These are phyloP conservation scores for Cetonia aurata DNA, from an alignment of 2,888 invertebrate genomes.

Conservation along the genomic window DNA sequence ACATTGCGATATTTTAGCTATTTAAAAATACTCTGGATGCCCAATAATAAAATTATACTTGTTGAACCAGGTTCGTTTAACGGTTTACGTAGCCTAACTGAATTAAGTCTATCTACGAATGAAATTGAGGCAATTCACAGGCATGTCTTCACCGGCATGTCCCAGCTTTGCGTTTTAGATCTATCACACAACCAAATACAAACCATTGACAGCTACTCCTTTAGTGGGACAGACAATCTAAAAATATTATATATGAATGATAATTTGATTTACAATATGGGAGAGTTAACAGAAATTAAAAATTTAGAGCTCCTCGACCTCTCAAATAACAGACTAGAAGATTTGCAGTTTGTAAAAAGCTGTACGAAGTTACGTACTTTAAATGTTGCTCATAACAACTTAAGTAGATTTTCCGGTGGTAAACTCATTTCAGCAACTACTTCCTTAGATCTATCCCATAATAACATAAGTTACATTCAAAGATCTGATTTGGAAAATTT, in stretches of 20 bases:
- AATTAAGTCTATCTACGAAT: neutral
- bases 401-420: neutral
- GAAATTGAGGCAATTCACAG: too few species aligned
- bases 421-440: neutral
- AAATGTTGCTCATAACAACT: conserved; percentile 13
- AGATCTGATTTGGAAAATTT: neutral
- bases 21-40: neutral
- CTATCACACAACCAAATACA: conserved; percentile 26
- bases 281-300: neutral
- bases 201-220: neutral
- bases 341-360: neutral
- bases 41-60: neutral
- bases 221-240: conserved; percentile 11
- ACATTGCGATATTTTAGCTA: neutral
- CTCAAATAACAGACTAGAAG: conserved; percentile 21
- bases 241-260: neutral
- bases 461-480: conserved; percentile 1
- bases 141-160: too few species aligned
- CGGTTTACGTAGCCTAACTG: neutral
- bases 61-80: conserved; percentile 21
- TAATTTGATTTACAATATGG: conserved; percentile 11
- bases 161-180: neutral
- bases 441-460: conserved; percentile 21
- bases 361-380: neutral
- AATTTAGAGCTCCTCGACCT: neutral